These are phyloP conservation scores for Tiliacea aurago DNA, from an alignment of 2,888 invertebrate species.

Conservation along the genomic window DNA sequence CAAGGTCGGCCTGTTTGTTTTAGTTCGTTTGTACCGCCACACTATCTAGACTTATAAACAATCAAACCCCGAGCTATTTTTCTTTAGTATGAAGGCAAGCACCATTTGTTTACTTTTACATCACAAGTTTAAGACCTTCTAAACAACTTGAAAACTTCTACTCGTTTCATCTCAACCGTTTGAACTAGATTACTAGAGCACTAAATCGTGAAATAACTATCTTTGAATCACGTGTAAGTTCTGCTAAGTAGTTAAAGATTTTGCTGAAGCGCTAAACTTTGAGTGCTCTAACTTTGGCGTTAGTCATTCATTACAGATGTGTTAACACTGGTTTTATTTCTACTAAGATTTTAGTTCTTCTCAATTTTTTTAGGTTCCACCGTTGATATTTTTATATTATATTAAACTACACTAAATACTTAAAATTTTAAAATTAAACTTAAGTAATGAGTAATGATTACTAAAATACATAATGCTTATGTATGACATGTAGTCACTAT, in stretches of 20 bases:
- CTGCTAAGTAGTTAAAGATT: conserved; percentile 42
- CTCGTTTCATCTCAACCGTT: conserved; percentile 11
- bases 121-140: conserved; percentile 12
- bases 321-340: conserved; percentile 18
- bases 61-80: no score
- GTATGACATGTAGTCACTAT: no score
- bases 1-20: no score
- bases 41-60: no score
- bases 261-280: conserved; percentile 29
- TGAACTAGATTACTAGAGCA: conserved; percentile 8
- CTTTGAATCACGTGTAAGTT: conserved; percentile 34
- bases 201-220: conserved; percentile 43
- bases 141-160: conserved; percentile 22
- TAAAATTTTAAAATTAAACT: no score
- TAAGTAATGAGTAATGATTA: no score
- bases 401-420: no score
- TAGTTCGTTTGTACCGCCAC: no score
- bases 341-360: background rate
- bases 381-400: no score
- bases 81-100: background rate
- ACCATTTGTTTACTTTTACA: background rate
- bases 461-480: no score
- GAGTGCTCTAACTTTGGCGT: conserved; percentile 34
- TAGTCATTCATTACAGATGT: conserved; percentile 27
- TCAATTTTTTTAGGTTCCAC: background rate